Conservation (phyloP, 2,888 invertebrate genomes). For the Polydrusus tereticollis region DNA sequence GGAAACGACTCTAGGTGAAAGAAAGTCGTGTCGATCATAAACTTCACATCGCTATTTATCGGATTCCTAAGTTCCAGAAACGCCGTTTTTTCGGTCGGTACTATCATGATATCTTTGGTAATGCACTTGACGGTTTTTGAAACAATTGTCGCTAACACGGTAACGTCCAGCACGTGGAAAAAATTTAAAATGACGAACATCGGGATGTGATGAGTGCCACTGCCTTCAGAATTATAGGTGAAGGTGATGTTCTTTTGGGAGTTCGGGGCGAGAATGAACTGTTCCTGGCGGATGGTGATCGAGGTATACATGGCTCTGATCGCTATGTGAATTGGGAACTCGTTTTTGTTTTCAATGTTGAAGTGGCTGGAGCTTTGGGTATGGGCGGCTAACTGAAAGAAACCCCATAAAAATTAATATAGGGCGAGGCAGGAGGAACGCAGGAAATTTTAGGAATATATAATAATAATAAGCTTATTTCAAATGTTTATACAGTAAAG, state of each 20-base stretch:
- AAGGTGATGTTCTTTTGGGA: conserved; percentile 53
- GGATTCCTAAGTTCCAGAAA: conserved; percentile 70
- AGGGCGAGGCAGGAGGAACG: too few species aligned
- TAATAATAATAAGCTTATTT: too few species aligned
- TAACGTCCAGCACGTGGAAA: conserved; percentile 64
- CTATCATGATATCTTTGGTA: conserved; percentile 59
- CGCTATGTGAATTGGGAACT: conserved; percentile 61
- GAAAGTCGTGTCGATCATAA: conserved; percentile 59
- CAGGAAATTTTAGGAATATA: too few species aligned
- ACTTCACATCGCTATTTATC: conserved; percentile 69
- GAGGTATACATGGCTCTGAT: conserved; percentile 52
- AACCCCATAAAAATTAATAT: conserved; percentile 1
- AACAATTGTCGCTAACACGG: conserved; percentile 65
- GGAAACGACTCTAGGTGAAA: conserved; percentile 69
- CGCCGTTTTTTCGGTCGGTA: conserved; percentile 61
- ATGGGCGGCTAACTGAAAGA: conserved; percentile 57
- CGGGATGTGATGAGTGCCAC: conserved; percentile 62
- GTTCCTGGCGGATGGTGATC: conserved; percentile 52
- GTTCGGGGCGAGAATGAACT: conserved; percentile 50
- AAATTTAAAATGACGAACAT: conserved; percentile 66
- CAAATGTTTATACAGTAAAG: too few species aligned
- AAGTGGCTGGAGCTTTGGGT: conserved; percentile 59
- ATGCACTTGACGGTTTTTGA: conserved; percentile 61
- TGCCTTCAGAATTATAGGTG: conserved; percentile 55
- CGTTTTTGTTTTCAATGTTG: conserved; percentile 63